Base-by-base conservation (phyloP, 2,888 invertebrate genomes). In the Aquatica leii region DNA sequence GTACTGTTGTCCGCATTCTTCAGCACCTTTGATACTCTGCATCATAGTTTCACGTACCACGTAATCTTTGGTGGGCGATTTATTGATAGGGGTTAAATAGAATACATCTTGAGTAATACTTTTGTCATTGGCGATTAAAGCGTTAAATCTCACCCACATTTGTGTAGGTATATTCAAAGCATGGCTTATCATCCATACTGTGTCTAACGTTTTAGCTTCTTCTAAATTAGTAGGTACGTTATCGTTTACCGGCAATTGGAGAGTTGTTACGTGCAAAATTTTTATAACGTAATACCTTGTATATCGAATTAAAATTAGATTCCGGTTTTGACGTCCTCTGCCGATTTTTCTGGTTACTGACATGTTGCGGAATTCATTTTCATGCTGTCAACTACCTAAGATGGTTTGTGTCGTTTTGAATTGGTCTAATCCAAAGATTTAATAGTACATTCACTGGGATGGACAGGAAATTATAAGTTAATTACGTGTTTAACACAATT, bases 71-170 rank as follows among this genome's bases (percentile, higher is more conserved):
- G 50, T 50, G 1, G 50, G 50, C 1, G 31, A 50, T 12, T 18
- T 14, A 31, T 50, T 50, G 2, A 50, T 4, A 18, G 50, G 50
- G 1, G 50, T 50, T 2, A 50, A 8, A 12, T 50, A 50, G 12
- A 31, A 50, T 1, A 50, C 14, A 6, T 20, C 1, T 50, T 24
- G 50, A 1, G 4, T 31, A 1, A 1, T 2, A 63, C 17, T 55
- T 14, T 34, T 60, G 51, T 61, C 57, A 21, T 53, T 37, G 14
- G 43, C 20, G 21, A 65, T 31, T 49, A 21, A 12, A 53, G 12
- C 48, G 49, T 71, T 69, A 58, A 69, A 70, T 14, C 71, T 69
- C 12, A 64, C 64, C 70, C 68, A 71, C 69, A 70, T 69, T 40
- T 69, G 70, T 35, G 67, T 69, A 43, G 59, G 40, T 15, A 67